A percentile compares a stretch with the other conserved stretches of the same genome.
These are phyloP conservation scores for Galeruca laticollis DNA, from an alignment of 2,888 invertebrate genomes.

Conservation along the genomic window DNA sequence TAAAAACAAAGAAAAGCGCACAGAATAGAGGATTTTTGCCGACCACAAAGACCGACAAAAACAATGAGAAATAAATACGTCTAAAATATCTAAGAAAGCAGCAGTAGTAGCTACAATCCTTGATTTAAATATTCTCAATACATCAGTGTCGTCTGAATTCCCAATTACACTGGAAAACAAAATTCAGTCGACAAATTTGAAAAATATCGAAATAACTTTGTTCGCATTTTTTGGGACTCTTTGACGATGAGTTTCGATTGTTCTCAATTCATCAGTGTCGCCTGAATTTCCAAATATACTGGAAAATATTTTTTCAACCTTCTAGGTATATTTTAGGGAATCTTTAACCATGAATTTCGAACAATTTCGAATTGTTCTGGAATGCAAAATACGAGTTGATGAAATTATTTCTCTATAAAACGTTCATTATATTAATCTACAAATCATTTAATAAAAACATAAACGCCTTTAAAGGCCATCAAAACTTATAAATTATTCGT, in stretches of 20 bases:
- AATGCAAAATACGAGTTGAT: no score
- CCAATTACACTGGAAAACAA: conserved; percentile 23
- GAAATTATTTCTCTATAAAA: no score
- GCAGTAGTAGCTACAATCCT: conserved; percentile 44
- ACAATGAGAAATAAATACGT: conserved; percentile 61
- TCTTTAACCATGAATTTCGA: no score
- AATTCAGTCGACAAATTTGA: no score
- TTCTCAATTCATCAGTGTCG: conserved; percentile 47
- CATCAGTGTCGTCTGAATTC: conserved; percentile 38
- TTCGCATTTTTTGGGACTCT: no score
- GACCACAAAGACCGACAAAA: conserved; percentile 50
- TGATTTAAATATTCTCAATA: conserved; percentile 54
- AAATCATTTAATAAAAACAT: no score
- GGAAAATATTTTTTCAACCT: conserved; percentile 18
- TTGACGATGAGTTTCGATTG: conserved; percentile 55
- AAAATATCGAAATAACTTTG: no score
- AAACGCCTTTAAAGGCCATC: no score
- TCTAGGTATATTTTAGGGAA: no score
- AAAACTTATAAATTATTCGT: no score
- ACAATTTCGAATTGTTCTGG: no score
- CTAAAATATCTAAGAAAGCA: conserved; percentile 58
- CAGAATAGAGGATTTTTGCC: conserved; percentile 55
- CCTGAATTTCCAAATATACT: conserved; percentile 23
- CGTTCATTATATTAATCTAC: no score
- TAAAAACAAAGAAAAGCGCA: conserved; percentile 56